Base-by-base conservation (phyloP, 2,113 vertebrate species). In the Hippocampus comes region DNA sequence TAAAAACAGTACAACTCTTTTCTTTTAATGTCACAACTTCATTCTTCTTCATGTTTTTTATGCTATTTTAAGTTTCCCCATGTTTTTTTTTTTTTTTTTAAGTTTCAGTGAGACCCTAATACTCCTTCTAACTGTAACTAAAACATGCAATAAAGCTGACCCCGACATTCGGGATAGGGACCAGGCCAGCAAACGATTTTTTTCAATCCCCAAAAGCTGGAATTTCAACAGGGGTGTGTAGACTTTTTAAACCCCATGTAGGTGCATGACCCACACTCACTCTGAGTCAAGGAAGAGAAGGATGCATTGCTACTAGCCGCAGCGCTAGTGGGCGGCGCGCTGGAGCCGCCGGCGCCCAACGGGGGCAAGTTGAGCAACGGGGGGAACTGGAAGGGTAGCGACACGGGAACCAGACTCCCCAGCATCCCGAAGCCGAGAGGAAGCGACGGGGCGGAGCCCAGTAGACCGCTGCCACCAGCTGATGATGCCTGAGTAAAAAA, bases 321-420 rank as follows among this genome's bases (percentile, higher is more conserved):
- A 0, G 90, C 76, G 77, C 75, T 71, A 17, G 84, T 70, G 72
- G 86, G 79, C 6, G 82, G 79, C 0, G 94, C 88, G 77, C 93
- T 88, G 91, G 95, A 89, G 92, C 82, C 77, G 1, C 79, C 80
- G 0, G 94, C 89, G 75, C 90, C 93, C 92, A 94, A 92, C 25
- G 93, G 85, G 81, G 93, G 87, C 90, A 95, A 94, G 90, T 93
- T 95, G 53, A 98, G 93, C 77, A 99, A 93, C 78, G 94, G 85
- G 65, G 97, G 95, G 91, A 96, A 98, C 93, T 96, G 96, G 93
- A 97, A 99, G 89, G 97, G 96, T 88, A 98, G 92, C 60, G 96
- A 96, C 70, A 97, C 97, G 57, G 96, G 97, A 87, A 98, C 96
- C 91, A 99, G 94, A 73, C 96, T 95, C 72, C 97, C 95, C 89